These are phyloP conservation scores for Stegodyphus dumicola DNA, from an alignment of 1,140 invertebrate genomes.

Conservation along the genomic window DNA sequence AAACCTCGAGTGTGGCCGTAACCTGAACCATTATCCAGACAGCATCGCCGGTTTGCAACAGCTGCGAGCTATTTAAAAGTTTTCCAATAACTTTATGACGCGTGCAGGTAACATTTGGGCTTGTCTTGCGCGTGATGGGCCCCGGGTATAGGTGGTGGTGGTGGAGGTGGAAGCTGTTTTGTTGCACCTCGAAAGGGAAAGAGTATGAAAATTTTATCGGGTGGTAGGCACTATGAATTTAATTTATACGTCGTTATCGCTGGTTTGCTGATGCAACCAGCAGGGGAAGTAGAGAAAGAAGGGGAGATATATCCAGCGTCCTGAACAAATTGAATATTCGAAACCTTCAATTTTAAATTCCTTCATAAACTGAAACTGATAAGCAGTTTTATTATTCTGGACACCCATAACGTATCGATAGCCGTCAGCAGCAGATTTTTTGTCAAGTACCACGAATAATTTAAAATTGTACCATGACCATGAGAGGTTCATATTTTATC, in stretches of 20 bases:
- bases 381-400: too few relatives aligned
- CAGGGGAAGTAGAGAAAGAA: neutral
- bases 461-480: too few relatives aligned
- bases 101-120: slow-evolving; percentile 41
- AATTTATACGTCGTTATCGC: slow-evolving; percentile 25
- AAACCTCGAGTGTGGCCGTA: neutral
- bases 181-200: neutral
- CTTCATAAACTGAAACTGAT: too few relatives aligned
- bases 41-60: slow-evolving; percentile 4
- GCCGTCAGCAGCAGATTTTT: too few relatives aligned
- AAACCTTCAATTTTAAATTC: too few relatives aligned
- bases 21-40: slow-evolving; percentile 14
- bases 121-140: neutral
- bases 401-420: too few relatives aligned
- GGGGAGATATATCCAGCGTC: too few relatives aligned
- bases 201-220: slow-evolving; percentile 24
- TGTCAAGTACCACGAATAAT: too few relatives aligned
- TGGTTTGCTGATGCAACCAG: neutral
- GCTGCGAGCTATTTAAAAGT: slow-evolving; percentile 42
- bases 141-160: neutral
- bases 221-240: slow-evolving; percentile 13
- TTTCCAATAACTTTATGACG: slow-evolving; percentile 48
- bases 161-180: neutral
- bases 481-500: too few relatives aligned
- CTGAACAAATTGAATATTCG: too few relatives aligned